phyloP scores from a whole-genome alignment of 2,113 vertebrate genomes.

The Verasper variegatus region DNA sequence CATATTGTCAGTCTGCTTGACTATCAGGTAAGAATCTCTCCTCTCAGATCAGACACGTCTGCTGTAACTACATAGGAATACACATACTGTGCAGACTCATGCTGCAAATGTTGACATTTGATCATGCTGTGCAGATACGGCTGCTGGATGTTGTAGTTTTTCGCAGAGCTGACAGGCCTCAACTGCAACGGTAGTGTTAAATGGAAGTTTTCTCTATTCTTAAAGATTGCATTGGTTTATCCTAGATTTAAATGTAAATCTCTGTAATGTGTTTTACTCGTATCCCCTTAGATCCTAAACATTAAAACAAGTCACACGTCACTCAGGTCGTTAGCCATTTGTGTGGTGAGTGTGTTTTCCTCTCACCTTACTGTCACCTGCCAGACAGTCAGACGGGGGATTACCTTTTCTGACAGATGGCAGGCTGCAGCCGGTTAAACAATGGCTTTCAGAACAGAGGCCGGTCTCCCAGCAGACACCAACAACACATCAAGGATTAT shows the following conservation, averaged over 20 bases:
- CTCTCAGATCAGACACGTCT: not conserved
- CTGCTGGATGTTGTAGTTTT: constrained; percentile 3
- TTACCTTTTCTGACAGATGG: constrained; percentile 70
- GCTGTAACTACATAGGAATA: not conserved
- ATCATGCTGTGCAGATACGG: not conserved
- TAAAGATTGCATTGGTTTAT: not conserved
- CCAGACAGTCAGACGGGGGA: constrained; percentile 43
- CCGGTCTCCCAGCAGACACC: constrained; percentile 41
- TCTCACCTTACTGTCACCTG: constrained; percentile 63
- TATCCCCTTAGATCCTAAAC: not conserved
- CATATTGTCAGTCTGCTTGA: constrained; percentile 96
- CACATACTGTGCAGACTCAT: not conserved
- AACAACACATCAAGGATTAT: constrained; percentile 4
- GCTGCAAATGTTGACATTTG: not conserved
- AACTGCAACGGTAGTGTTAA: not conserved
- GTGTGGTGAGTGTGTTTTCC: constrained; percentile 2
- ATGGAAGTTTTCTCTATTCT: not conserved
- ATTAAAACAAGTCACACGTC: not conserved
- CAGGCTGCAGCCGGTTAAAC: constrained; percentile 55
- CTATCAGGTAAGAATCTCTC: constrained; percentile 87
- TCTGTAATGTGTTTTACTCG: not conserved
- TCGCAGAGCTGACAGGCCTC: not conserved
- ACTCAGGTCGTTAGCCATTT: constrained; percentile 17
- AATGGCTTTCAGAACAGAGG: constrained; percentile 62
- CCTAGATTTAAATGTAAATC: not conserved